Evolutionary conservation across 1,140 invertebrate species (phyloP).

Genomic region (Plutomurus gul): DNA sequence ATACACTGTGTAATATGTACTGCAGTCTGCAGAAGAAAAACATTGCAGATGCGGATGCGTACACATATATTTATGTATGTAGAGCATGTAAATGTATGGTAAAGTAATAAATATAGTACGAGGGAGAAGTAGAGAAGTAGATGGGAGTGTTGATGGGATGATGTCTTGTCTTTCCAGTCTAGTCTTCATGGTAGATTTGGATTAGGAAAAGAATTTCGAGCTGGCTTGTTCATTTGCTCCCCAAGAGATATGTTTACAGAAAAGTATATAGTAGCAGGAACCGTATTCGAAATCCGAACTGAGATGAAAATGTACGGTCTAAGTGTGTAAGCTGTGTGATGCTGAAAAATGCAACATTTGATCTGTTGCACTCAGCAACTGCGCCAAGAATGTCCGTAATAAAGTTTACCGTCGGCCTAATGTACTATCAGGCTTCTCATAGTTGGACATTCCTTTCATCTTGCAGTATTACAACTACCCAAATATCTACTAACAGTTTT

Average conservation of each 20-base stretch:
- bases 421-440: too few species aligned
- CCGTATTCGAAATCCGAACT: neutral
- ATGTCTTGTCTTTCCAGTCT: neutral
- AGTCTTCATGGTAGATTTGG: constrained; percentile 15
- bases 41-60: too few species aligned
- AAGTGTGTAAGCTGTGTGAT: neutral
- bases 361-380: neutral
- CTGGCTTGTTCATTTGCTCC: neutral
- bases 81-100: too few species aligned
- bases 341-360: neutral
- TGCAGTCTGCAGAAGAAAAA: too few species aligned
- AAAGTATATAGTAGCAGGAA: neutral
- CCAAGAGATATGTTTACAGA: too few species aligned
- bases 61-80: too few species aligned
- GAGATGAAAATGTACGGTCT: neutral
- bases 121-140: neutral
- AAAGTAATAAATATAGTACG: constrained; percentile 9
- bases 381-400: neutral
- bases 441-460: too few species aligned
- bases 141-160: constrained; percentile 10
- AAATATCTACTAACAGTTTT: too few species aligned
- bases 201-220: neutral
- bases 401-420: too few species aligned
- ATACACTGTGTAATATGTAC: too few species aligned
- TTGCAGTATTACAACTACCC: too few species aligned